These are phyloP conservation scores for Emydoidea blandingii DNA, from an alignment of 2,797 vertebrate species.

Conservation along the genomic window DNA sequence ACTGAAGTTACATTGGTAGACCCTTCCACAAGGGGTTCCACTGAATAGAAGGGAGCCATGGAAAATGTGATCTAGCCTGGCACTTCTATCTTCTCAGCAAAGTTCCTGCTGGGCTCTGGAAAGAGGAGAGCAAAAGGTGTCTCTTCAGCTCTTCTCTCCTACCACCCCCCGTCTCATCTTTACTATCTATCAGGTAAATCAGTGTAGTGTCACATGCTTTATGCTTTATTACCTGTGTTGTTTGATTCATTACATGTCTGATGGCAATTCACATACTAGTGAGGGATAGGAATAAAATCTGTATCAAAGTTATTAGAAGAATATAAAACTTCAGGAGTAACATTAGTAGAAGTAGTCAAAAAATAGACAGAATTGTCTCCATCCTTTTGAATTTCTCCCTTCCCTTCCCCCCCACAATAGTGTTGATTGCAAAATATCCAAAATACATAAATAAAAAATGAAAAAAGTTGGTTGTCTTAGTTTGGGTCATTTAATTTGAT, in stretches of 20 bases:
- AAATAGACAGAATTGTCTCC: background rate
- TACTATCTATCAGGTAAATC: background rate
- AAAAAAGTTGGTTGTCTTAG: background rate
- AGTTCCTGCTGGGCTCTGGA: background rate
- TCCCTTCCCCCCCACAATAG: background rate
- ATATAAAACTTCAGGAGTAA: background rate
- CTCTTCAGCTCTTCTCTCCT: background rate
- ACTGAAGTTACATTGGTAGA: background rate
- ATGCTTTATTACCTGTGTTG: background rate
- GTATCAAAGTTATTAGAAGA: background rate
- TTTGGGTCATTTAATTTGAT: background rate
- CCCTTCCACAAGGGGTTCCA: background rate
- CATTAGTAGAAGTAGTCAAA: constrained; percentile 8
- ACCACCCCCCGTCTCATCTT: background rate
- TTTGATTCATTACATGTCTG: constrained; percentile 17
- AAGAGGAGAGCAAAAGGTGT: accelerated
- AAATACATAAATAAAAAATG: constrained; percentile 54
- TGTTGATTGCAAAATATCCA: constrained; percentile 21
- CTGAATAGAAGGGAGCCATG: background rate
- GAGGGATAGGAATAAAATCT: background rate
- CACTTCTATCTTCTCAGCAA: background rate
- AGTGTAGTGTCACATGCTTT: background rate
- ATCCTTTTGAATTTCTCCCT: background rate
- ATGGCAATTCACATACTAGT: constrained; percentile 1
- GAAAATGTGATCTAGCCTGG: background rate